These are phyloP conservation scores for Zapornia atra DNA, from an alignment of 2,113 vertebrate species.

Conservation along the genomic window DNA sequence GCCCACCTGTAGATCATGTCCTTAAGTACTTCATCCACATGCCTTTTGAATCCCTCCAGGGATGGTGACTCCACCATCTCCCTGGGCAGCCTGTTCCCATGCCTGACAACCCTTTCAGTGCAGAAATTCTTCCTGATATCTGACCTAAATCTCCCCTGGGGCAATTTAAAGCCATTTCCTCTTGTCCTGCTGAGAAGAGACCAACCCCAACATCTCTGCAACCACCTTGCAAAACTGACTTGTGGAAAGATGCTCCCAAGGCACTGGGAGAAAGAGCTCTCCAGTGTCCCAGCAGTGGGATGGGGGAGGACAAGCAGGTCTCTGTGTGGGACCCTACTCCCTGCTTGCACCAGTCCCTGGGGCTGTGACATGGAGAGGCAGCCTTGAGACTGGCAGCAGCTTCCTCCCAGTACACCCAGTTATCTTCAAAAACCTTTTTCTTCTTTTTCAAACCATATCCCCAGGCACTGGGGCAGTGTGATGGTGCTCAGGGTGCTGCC, in stretches of 20 bases:
- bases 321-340: not conserved
- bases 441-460: not conserved
- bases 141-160: too few relatives aligned
- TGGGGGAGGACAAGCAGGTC: not conserved
- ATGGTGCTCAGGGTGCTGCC: not conserved
- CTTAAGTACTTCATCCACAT: too few relatives aligned
- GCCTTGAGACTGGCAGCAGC: rapidly evolving
- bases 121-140: too few relatives aligned
- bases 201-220: too few relatives aligned
- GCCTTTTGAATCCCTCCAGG: too few relatives aligned
- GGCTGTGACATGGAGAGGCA: not conserved
- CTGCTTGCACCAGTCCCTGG: not conserved
- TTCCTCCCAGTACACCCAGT: not conserved
- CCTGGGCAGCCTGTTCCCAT: too few relatives aligned
- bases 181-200: too few relatives aligned
- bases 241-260: not conserved
- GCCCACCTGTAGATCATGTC: too few relatives aligned
- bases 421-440: not conserved
- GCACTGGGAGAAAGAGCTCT: not conserved
- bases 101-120: too few relatives aligned
- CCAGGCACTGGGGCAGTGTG: not conserved
- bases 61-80: too few relatives aligned
- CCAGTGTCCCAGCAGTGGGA: not conserved
- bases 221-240: too few relatives aligned
- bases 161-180: too few relatives aligned